Percentiles rank a stretch among this genome's conserved stretches.
Evolutionary conservation across 2,113 vertebrate genomes (phyloP).

Genomic region (Oceanites oceanicus): DNA sequence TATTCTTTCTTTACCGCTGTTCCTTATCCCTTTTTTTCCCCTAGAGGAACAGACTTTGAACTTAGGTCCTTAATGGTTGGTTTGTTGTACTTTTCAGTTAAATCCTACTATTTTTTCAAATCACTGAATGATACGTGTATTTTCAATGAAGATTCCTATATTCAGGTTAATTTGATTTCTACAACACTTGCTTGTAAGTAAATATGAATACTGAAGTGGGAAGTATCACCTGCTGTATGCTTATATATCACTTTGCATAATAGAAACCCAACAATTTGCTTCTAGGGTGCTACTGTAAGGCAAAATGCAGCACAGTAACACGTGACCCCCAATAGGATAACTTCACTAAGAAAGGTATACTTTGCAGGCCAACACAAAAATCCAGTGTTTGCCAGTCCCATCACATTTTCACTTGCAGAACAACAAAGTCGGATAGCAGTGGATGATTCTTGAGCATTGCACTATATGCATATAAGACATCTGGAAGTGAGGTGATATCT

Average conservation of each 20-base stretch:
- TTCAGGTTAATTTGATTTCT: not conserved
- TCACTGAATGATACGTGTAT: rapidly evolving
- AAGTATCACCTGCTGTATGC: not conserved
- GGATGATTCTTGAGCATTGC: not conserved
- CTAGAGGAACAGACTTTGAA: not conserved
- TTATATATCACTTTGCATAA: not conserved
- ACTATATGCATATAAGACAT: not conserved
- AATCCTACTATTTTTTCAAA: not conserved
- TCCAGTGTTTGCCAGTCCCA: not conserved
- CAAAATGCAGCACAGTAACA: not conserved
- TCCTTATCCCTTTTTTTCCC: rapidly evolving
- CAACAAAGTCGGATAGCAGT: not conserved
- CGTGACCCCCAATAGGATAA: rapidly evolving
- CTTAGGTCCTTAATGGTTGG: not conserved
- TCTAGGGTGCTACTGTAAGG: not conserved
- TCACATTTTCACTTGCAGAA: not conserved
- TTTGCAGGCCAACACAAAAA: not conserved
- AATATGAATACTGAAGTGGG: not conserved
- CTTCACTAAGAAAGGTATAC: not conserved
- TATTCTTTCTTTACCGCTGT: not conserved
- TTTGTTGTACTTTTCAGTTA: not conserved
- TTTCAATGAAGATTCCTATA: not conserved
- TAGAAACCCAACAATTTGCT: not conserved
- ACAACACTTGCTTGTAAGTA: not conserved
- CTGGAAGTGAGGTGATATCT: not conserved